phyloP scores from a whole-genome alignment of 2,888 invertebrate genomes.

The Rhagium mordax region DNA sequence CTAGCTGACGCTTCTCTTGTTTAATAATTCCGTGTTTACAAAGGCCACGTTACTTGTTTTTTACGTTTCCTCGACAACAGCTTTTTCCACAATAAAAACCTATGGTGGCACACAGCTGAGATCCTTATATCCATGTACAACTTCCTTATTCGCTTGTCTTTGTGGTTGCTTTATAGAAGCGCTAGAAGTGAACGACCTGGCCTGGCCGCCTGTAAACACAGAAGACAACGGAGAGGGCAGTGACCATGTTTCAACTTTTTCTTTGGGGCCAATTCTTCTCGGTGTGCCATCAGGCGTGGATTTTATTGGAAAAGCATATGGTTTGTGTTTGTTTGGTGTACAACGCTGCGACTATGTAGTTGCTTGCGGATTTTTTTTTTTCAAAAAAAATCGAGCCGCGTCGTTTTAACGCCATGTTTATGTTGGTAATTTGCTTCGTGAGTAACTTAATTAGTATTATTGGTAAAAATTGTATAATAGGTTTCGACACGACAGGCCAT shows the following conservation, averaged over 20 bases:
- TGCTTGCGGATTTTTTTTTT: not conserved
- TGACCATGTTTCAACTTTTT: slow-evolving; percentile 47
- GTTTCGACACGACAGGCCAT: not conserved
- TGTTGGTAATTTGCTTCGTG: not conserved
- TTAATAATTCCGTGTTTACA: not conserved
- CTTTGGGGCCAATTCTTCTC: slow-evolving; percentile 38
- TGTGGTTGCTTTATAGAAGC: slow-evolving; percentile 53
- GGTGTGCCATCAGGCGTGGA: slow-evolving; percentile 30
- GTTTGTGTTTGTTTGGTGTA: slow-evolving; percentile 20
- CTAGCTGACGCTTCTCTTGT: not conserved
- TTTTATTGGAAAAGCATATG: slow-evolving; percentile 33
- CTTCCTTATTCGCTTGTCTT: slow-evolving; percentile 33
- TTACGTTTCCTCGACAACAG: not conserved
- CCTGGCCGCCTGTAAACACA: slow-evolving; percentile 52
- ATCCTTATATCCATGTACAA: slow-evolving; percentile 26
- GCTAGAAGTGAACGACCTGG: slow-evolving; percentile 57
- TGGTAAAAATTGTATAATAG: not conserved
- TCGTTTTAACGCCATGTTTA: not conserved
- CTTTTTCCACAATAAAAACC: slow-evolving; percentile 6
- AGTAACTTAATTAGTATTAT: not conserved
- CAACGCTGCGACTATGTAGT: not conserved
- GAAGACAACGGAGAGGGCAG: slow-evolving; percentile 41
- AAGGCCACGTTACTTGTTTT: slow-evolving; percentile 3
- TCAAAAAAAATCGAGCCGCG: not conserved
- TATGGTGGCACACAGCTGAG: not conserved